A percentile compares a stretch with the other conserved stretches of the same genome.
Conservation (phyloP, 2,797 vertebrate genomes). For the Cheracebus regulus region DNA sequence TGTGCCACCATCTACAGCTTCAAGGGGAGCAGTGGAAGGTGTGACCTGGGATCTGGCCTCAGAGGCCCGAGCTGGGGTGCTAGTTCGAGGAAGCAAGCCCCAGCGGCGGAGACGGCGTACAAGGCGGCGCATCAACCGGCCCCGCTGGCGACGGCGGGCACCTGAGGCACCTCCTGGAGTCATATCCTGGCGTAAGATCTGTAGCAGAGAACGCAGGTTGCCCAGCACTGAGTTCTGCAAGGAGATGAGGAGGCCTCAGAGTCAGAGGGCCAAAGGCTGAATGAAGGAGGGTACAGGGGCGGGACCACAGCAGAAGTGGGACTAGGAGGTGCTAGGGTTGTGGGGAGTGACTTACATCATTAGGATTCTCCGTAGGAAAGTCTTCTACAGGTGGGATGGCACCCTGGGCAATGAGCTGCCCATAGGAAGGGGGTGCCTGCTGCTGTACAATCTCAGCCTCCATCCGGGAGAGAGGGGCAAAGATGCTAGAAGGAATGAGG, state of each 20-base stretch:
- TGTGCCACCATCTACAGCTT: constrained; percentile 56
- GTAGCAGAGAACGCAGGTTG: constrained; percentile 82
- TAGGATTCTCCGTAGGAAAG: constrained; percentile 94
- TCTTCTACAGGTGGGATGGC: constrained; percentile 94
- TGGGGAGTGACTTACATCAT: constrained; percentile 86
- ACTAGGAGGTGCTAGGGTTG: background rate
- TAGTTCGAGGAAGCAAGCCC: constrained; percentile 79
- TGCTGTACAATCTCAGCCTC: constrained; percentile 93
- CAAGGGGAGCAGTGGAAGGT: constrained; percentile 37
- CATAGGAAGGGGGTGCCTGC: constrained; percentile 94
- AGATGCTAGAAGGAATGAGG: constrained; percentile 85
- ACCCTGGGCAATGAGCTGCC: constrained; percentile 94
- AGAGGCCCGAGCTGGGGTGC: constrained; percentile 46
- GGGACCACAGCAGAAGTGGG: background rate
- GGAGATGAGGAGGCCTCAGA: background rate
- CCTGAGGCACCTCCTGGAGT: constrained; percentile 62
- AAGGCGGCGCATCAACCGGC: constrained; percentile 78
- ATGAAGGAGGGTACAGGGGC: background rate
- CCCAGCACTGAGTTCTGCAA: constrained; percentile 82
- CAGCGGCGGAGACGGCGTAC: constrained; percentile 80
- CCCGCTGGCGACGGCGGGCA: constrained; percentile 70
- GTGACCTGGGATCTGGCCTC: constrained; percentile 68
- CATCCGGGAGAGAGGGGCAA: constrained; percentile 91
- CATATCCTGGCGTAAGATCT: constrained; percentile 80
- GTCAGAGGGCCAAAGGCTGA: background rate